Evolutionary conservation across 2,797 vertebrate species (phyloP).

Genomic region (Acrossocheilus wenchowensis): DNA sequence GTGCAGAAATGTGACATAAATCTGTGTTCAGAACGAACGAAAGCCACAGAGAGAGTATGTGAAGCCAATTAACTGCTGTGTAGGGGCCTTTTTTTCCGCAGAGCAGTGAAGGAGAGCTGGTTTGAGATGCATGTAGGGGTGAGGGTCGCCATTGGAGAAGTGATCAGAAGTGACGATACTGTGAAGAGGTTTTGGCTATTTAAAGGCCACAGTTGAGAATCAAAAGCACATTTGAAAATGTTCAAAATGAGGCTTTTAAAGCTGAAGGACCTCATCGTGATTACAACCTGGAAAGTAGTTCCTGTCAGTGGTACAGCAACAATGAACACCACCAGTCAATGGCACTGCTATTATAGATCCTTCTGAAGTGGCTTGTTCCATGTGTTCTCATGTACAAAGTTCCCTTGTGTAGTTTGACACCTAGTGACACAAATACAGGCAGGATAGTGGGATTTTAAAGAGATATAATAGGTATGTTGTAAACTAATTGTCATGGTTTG

Average conservation of each 20-base stretch:
- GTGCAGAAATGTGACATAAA: conserved; percentile 61
- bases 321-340: conserved; percentile 25
- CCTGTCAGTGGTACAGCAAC: conserved; percentile 13
- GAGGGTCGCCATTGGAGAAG: conserved; percentile 27
- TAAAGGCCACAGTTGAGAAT: conserved; percentile 25
- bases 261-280: conserved; percentile 17
- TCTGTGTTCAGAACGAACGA: conserved; percentile 52
- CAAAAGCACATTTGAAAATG: conserved; percentile 32
- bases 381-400: neutral
- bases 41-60: conserved; percentile 50
- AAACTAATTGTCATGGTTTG: neutral
- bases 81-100: conserved; percentile 41
- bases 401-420: neutral
- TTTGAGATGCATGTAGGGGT: conserved; percentile 47
- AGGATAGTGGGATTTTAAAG: neutral
- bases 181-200: conserved; percentile 34
- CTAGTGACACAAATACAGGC: neutral
- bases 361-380: conserved; percentile 31
- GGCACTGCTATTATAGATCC: neutral
- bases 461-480: neutral
- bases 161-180: conserved; percentile 39
- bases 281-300: conserved; percentile 23
- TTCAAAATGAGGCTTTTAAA: conserved; percentile 36
- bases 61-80: conserved; percentile 58
- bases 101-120: conserved; percentile 12